Percentiles rank a stretch among this genome's conserved stretches.
These are phyloP conservation scores for Pterophyllum scalare DNA, from an alignment of 2,113 vertebrate genomes.

Conservation along the genomic window DNA sequence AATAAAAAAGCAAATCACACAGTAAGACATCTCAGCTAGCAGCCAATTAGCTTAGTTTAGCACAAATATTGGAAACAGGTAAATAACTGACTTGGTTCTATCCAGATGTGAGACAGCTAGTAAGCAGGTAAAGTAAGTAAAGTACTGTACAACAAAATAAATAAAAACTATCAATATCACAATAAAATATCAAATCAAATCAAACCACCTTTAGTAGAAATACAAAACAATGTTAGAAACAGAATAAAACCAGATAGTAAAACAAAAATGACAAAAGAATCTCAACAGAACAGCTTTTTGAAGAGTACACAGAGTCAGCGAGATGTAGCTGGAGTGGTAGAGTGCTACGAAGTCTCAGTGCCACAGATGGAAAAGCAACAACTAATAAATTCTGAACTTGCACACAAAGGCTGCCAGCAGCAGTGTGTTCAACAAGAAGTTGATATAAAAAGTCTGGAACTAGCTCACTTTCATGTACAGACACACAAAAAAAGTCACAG, in stretches of 20 bases:
- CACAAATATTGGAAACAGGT: not conserved
- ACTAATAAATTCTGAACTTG: fast-evolving
- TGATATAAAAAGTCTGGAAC: not conserved
- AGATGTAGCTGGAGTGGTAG: not conserved
- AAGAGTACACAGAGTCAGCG: not conserved
- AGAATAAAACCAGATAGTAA: fast-evolving
- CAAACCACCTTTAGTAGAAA: not conserved
- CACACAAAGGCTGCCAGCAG: not conserved
- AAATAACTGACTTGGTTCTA: not conserved
- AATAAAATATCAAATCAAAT: not conserved
- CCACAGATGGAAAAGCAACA: not conserved
- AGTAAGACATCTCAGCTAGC: no score
- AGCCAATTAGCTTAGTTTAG: not conserved
- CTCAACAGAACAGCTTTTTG: not conserved
- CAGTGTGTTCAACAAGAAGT: not conserved
- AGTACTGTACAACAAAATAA: not conserved
- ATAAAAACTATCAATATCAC: not conserved
- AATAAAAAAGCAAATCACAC: no score
- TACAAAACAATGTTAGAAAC: not conserved
- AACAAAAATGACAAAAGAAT: not conserved
- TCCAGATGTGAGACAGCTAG: not conserved
- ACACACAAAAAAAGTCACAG: not conserved
- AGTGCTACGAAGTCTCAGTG: not conserved
- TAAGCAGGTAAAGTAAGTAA: not conserved
- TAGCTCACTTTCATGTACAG: not conserved